These are phyloP conservation scores for Melangyna quadrimaculata DNA, from an alignment of 2,888 invertebrate species.

Conservation along the genomic window DNA sequence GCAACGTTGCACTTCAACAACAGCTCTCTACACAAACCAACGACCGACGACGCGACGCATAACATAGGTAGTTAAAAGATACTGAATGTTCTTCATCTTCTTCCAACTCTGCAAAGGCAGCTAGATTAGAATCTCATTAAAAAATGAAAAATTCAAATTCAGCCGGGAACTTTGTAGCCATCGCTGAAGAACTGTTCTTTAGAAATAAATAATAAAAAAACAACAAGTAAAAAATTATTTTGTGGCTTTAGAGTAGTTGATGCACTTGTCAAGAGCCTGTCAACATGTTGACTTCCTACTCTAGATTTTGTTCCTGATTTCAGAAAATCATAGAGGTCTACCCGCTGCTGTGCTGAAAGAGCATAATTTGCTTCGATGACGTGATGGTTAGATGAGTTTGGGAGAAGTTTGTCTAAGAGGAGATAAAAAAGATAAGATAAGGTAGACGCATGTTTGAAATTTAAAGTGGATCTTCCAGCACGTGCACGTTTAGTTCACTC, in stretches of 20 bases:
- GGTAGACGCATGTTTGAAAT: constrained; percentile 5
- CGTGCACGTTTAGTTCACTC: background rate
- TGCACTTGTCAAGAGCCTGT: constrained; percentile 68
- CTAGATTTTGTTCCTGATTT: constrained; percentile 58
- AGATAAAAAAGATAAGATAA: background rate
- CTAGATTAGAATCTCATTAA: constrained; percentile 67
- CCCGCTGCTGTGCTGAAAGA: background rate
- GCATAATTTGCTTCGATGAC: constrained; percentile 26
- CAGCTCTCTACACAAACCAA: background rate
- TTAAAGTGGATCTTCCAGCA: constrained; percentile 10
- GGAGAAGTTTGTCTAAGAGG: background rate
- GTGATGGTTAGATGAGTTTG: constrained; percentile 9
- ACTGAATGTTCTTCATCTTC: constrained; percentile 22
- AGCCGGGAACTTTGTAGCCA: constrained; percentile 2
- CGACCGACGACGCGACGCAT: too few relatives aligned
- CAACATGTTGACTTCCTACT: constrained; percentile 70
- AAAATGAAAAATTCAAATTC: constrained; percentile 59
- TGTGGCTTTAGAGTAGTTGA: constrained; percentile 43
- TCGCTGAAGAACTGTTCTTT: constrained; percentile 25
- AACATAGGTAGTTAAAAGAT: constrained; percentile 6
- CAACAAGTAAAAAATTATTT: too few relatives aligned
- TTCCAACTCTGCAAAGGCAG: constrained; percentile 9
- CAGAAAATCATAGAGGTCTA: constrained; percentile 8
- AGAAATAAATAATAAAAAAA: constrained; percentile 4
- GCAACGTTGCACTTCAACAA: background rate